A percentile compares a stretch with the other conserved stretches of the same genome.
Evolutionary conservation across 2,888 invertebrate species (phyloP).

Genomic region (Hydrotaea diabolus): DNA sequence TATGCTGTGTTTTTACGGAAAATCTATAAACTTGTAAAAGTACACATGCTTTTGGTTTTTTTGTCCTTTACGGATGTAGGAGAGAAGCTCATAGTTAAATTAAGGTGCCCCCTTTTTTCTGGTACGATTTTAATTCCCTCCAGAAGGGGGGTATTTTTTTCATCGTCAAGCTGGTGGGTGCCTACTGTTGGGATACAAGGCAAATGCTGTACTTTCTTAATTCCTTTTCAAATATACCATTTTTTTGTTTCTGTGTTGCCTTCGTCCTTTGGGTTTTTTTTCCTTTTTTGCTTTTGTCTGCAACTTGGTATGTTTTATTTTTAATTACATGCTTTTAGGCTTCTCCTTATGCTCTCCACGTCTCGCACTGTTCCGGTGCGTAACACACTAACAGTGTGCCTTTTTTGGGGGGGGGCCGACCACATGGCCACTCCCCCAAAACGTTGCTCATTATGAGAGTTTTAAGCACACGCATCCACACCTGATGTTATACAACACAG

Average conservation of each 20-base stretch:
- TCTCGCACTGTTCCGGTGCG: background rate
- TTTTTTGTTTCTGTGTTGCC: background rate
- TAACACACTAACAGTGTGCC: background rate
- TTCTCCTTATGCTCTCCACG: background rate
- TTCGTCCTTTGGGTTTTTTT: background rate
- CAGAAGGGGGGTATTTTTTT: background rate
- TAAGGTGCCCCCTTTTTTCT: background rate
- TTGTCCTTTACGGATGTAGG: background rate
- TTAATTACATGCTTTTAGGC: constrained; percentile 27
- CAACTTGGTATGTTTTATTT: constrained; percentile 15
- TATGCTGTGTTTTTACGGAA: too few relatives aligned
- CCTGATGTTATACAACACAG: constrained; percentile 8
- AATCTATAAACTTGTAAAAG: too few relatives aligned
- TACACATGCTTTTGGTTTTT: too few relatives aligned
- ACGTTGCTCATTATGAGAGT: background rate
- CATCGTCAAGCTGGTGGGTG: background rate
- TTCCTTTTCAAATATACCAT: background rate
- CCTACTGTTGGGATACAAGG: background rate
- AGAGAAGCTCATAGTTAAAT: background rate
- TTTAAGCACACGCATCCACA: background rate
- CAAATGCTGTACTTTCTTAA: background rate
- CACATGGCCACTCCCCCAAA: background rate
- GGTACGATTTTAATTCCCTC: background rate
- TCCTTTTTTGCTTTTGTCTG: background rate
- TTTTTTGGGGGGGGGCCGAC: background rate